Percentiles rank a stretch among this genome's conserved stretches.
Evolutionary conservation across 2,888 invertebrate genomes (phyloP).

Genomic region (Dryadula phaetusa): DNA sequence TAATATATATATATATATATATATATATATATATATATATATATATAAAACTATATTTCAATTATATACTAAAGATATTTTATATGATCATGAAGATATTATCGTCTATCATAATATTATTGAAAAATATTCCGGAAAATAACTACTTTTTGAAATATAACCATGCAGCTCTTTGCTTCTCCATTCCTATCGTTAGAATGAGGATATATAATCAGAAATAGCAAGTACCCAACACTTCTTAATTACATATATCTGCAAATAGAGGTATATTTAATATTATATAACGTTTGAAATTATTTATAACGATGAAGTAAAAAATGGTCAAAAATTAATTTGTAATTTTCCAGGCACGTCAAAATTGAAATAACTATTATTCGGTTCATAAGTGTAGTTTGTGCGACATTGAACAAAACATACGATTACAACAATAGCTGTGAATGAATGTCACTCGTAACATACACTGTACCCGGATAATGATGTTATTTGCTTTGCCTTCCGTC

Average conservation of each 20-base stretch:
- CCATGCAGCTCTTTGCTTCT: neutral
- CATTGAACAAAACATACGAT: constrained; percentile 75
- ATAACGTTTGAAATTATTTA: neutral
- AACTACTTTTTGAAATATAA: neutral
- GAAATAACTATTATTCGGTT: constrained; percentile 45
- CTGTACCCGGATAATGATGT: constrained; percentile 73
- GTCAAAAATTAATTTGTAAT: neutral
- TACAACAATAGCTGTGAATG: constrained; percentile 73
- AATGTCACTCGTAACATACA: constrained; percentile 61
- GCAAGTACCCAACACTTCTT: too few species aligned
- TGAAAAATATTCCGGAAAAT: too few species aligned
- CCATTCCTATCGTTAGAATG: neutral
- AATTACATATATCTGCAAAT: too few species aligned
- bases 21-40: too few species aligned
- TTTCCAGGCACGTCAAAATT: constrained; percentile 46
- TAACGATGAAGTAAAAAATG: neutral
- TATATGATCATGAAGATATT: too few species aligned
- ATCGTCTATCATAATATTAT: too few species aligned
- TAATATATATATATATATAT: too few species aligned
- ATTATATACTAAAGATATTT: too few species aligned
- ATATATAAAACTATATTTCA: too few species aligned
- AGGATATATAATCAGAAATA: too few species aligned
- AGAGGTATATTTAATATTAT: too few species aligned
- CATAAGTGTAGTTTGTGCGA: constrained; percentile 62
- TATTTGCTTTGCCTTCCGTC: constrained; percentile 77